phyloP scores from a whole-genome alignment of 2,888 invertebrate species.

The Drosophila mayaguana region DNA sequence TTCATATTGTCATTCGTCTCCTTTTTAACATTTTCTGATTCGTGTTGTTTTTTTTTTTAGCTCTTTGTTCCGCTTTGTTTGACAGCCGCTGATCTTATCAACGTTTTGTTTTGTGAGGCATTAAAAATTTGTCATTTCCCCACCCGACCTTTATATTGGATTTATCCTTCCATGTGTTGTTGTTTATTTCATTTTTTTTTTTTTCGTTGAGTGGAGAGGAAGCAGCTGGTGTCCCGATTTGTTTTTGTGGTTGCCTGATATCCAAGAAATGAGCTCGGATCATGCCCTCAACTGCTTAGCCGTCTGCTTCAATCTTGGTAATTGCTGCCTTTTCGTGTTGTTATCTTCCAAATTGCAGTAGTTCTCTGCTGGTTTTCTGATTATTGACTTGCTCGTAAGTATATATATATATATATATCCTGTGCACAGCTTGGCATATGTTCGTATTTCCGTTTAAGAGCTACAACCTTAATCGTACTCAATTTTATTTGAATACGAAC shows the following conservation, averaged over 20 bases:
- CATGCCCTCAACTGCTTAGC: conserved; percentile 42
- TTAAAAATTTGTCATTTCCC: conserved; percentile 79
- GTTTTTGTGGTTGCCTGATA: conserved; percentile 29
- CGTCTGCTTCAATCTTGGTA: conserved; percentile 39
- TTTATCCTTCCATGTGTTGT: conserved; percentile 43
- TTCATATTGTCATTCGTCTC: conserved; percentile 62
- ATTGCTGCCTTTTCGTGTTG: conserved; percentile 45
- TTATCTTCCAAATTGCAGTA: conserved; percentile 34
- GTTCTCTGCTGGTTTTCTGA: conserved; percentile 9
- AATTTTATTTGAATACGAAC: not conserved
- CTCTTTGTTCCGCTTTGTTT: conserved; percentile 66
- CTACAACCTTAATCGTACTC: not conserved
- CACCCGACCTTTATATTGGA: conserved; percentile 12
- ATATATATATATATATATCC: conserved; percentile 9
- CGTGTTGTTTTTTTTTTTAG: conserved; percentile 17
- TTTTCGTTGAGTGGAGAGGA: conserved; percentile 55
- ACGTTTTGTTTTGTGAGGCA: conserved; percentile 77
- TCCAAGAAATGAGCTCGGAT: conserved; percentile 36
- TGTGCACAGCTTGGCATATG: conserved; percentile 16
- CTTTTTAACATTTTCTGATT: conserved; percentile 17
- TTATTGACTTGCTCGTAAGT: conserved; percentile 16
- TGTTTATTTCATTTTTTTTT: not conserved
- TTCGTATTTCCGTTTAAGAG: conserved; percentile 8
- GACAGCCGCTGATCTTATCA: conserved; percentile 80
- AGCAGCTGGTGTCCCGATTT: conserved; percentile 59